These are phyloP conservation scores for Pollenia labialis DNA, from an alignment of 2,888 invertebrate genomes.

Conservation along the genomic window DNA sequence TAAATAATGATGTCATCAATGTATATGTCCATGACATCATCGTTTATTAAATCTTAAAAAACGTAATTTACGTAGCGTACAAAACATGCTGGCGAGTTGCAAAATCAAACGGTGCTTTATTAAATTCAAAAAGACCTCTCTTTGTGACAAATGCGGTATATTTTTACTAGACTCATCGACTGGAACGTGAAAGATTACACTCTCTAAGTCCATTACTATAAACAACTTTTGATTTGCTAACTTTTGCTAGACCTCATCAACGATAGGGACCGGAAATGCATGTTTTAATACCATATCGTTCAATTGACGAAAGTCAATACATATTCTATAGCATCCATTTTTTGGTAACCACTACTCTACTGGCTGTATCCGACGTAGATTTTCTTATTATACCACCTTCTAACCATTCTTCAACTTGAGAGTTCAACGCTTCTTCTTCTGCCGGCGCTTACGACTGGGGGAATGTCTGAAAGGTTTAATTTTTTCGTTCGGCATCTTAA, in stretches of 20 bases:
- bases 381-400: constrained; percentile 17
- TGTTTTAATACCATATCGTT: too few species aligned
- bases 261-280: too few species aligned
- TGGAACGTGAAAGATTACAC: too few species aligned
- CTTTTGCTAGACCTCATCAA: too few species aligned
- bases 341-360: constrained; percentile 4
- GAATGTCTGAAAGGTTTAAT: constrained; percentile 23
- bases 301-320: too few species aligned
- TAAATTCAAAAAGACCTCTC: constrained; percentile 57
- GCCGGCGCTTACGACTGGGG: constrained; percentile 5
- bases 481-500: constrained; percentile 15
- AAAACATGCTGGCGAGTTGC: constrained; percentile 63
- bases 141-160: constrained; percentile 38
- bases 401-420: constrained; percentile 1
- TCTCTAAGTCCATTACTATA: too few species aligned
- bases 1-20: constrained; percentile 60
- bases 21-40: constrained; percentile 16
- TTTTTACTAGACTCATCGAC: too few species aligned
- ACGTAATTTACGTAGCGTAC: constrained; percentile 61
- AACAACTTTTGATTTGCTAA: too few species aligned
- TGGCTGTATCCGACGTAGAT: constrained; percentile 27
- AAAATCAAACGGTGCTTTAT: constrained; percentile 57
- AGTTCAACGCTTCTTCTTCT: constrained; percentile 17
- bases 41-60: constrained; percentile 60
- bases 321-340: neutral